Base-by-base conservation (phyloP, 2,888 invertebrate species). In the Tupiocoris notatus region DNA sequence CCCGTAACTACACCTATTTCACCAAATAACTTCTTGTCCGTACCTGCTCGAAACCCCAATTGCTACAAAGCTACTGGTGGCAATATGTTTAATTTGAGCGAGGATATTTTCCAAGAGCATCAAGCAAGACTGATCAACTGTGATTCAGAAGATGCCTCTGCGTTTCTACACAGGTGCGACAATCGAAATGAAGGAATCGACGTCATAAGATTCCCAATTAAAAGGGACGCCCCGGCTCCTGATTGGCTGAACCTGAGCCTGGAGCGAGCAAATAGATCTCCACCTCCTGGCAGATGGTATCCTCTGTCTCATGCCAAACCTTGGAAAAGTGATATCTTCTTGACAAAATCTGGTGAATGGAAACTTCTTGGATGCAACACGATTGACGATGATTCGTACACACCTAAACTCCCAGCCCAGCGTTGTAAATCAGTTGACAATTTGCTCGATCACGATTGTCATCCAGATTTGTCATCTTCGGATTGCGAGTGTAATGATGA, bases 51-150 rank as follows among this genome's bases (percentile, higher is more conserved):
- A 54, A 76, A 79, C 24, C 68, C 78, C 16, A 81, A 80, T 74
- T 81, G 81, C 75, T 81, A 81, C 71, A 81, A 81, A 76, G 79
- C 79, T 54, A 80, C 80, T 6, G 78, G 79, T 25, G 80, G 78
- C 58, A 62, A 67, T n/a, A 61, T 25, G 21, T 67, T 71, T 21
- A 79, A 80, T 65, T 73, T 81, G 56, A 80, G 80, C 22, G 81
- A 81, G 64, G 81, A 82, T 39, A 81, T 82, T 12, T 81, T 81
- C 57, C 81, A 81, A 67, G 80, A 81, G 76, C 81, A 81, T 59
- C 81, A 81, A 67, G 81, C 81, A 7, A 78, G 80, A 21, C 76
- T 81, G 24, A 77, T 81, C 54, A 80, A 81, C 67, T 81, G 81
- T 65, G 81, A 81, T 74, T 79, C 80, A 2, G 81, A 82, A 62